Evolutionary conservation across 53 echinoderm and acorn worm species (phyloP).

Genomic region (Paelopatides confundens): DNA sequence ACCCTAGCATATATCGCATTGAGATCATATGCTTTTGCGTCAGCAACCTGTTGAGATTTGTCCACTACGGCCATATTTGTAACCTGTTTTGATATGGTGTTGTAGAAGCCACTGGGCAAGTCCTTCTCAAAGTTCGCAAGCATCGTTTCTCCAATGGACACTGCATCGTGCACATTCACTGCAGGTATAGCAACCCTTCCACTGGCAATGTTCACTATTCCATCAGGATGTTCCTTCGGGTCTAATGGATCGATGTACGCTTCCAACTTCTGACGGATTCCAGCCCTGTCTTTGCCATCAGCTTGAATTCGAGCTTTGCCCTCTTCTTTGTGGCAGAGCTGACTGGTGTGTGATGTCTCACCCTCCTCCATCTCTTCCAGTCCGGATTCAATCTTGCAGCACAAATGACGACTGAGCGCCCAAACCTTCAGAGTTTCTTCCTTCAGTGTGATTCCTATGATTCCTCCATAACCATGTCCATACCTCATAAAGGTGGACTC

Average conservation of each 20-base stretch:
- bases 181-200: conserved; percentile 39
- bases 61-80: conserved; percentile 55
- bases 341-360: neutral
- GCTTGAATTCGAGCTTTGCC: conserved; percentile 44
- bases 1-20: conserved; percentile 61
- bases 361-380: conserved; percentile 37
- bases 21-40: conserved; percentile 57
- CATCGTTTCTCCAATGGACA: conserved; percentile 44
- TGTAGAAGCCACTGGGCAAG: conserved; percentile 33
- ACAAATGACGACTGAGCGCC: conserved; percentile 40
- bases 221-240: conserved; percentile 37
- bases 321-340: conserved; percentile 68
- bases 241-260: conserved; percentile 42
- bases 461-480: conserved; percentile 75
- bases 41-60: conserved; percentile 45
- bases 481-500: no score
- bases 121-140: conserved; percentile 57
- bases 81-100: conserved; percentile 38
- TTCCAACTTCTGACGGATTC: conserved; percentile 35
- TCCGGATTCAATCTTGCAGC: conserved; percentile 36
- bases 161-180: conserved; percentile 62
- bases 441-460: no score
- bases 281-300: conserved; percentile 54
- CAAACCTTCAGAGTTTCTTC: no score
- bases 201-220: conserved; percentile 57